These are phyloP conservation scores for Cephalopholis sonnerati DNA, from an alignment of 2,113 vertebrate genomes.

Conservation along the genomic window DNA sequence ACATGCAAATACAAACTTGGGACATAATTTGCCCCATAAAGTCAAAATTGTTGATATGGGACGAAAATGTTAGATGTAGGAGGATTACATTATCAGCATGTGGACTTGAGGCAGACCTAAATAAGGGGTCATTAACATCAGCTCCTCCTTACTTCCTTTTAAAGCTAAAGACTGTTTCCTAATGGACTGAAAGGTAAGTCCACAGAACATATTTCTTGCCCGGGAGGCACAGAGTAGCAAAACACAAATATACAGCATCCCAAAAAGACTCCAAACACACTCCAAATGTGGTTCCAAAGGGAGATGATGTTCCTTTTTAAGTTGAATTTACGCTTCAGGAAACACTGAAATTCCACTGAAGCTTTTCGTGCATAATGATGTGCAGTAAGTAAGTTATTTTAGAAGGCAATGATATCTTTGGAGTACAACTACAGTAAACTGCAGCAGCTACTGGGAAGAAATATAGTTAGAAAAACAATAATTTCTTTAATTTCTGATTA, in stretches of 20 bases:
- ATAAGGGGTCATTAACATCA: slow-evolving; percentile 30
- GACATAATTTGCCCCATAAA: neutral
- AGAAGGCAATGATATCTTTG: slow-evolving; percentile 15
- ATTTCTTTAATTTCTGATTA: neutral
- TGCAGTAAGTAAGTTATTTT: slow-evolving; percentile 33
- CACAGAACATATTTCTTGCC: slow-evolving; percentile 3
- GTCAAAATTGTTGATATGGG: slow-evolving; percentile 5
- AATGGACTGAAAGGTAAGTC: slow-evolving; percentile 33
- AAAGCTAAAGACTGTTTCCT: slow-evolving; percentile 28
- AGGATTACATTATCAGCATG: slow-evolving; percentile 21
- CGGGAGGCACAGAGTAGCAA: neutral
- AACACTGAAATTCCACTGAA: slow-evolving; percentile 30
- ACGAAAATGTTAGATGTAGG: neutral
- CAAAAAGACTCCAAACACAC: slow-evolving; percentile 5
- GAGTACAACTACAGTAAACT: neutral
- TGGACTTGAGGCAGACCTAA: neutral
- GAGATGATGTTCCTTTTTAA: slow-evolving; percentile 35
- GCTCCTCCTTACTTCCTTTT: slow-evolving; percentile 12
- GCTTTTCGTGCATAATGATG: slow-evolving; percentile 44
- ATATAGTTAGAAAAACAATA: neutral
- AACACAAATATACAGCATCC: slow-evolving; percentile 29
- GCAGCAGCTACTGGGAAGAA: neutral
- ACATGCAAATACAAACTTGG: neutral
- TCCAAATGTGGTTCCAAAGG: slow-evolving; percentile 27
- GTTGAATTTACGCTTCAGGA: slow-evolving; percentile 30